Evolutionary conservation across 2,797 vertebrate genomes (phyloP).

Genomic region (Fundulus diaphanus): DNA sequence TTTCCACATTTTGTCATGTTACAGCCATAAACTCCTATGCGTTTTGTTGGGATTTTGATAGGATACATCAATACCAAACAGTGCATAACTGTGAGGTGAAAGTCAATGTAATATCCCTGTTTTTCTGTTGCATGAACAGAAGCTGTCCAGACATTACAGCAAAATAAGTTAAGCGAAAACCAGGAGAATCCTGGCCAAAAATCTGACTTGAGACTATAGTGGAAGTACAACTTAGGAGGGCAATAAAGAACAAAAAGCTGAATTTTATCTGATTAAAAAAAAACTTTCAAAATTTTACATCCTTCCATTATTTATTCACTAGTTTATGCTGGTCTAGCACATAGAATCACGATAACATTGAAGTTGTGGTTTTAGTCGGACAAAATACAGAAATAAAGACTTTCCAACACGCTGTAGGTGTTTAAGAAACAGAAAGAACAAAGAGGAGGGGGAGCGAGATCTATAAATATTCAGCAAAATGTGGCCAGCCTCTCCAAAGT

Average conservation of each 20-base stretch:
- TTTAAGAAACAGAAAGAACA: constrained; percentile 33
- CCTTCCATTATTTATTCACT: neutral
- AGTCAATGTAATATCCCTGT: neutral
- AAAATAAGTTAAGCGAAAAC: neutral
- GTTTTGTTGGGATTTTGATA: neutral
- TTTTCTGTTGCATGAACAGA: neutral
- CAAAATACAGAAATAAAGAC: neutral
- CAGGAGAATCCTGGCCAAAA: neutral
- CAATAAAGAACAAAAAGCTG: no score
- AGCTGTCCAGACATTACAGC: neutral
- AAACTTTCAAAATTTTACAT: neutral
- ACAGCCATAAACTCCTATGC: neutral
- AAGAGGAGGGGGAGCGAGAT: constrained; percentile 17
- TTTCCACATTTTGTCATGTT: neutral
- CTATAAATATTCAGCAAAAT: constrained; percentile 73
- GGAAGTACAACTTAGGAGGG: neutral
- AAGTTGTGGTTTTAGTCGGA: neutral
- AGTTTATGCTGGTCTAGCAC: neutral
- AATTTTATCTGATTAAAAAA: neutral
- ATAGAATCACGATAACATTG: neutral
- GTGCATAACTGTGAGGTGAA: neutral
- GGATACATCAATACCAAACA: neutral
- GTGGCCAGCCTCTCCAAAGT: constrained; percentile 59
- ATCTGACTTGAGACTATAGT: neutral
- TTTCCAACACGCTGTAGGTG: constrained; percentile 15